Conservation (phyloP, 2,797 vertebrate genomes). For the Diceros bicornis region DNA sequence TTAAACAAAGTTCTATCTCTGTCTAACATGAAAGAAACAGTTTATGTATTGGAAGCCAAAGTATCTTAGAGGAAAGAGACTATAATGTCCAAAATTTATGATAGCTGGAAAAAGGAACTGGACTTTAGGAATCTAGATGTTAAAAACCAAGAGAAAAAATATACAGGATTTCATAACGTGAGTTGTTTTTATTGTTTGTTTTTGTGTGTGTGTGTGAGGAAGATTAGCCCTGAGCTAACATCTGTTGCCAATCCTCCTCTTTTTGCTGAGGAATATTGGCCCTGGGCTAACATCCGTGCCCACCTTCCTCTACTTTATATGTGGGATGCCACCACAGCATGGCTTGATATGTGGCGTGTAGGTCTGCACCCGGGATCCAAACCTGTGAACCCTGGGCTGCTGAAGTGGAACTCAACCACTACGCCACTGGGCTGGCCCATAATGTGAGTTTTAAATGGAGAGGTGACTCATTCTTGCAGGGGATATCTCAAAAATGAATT, state of each 20-base stretch:
- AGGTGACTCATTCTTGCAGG: not conserved
- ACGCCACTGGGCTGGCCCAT: no score
- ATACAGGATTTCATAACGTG: not conserved
- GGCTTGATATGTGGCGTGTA: no score
- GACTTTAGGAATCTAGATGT: not conserved
- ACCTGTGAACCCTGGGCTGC: no score
- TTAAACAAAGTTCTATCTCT: not conserved
- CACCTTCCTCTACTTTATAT: no score
- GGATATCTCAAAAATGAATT: not conserved
- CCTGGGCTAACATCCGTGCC: no score
- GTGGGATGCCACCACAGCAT: no score
- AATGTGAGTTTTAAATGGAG: not conserved
- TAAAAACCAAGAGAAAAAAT: not conserved
- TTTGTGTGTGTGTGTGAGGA: no score
- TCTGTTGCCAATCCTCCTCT: no score
- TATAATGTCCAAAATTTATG: not conserved
- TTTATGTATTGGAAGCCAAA: not conserved
- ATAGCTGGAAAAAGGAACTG: not conserved
- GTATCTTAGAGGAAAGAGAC: not conserved
- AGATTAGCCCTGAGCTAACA: no score
- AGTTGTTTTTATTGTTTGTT: not conserved
- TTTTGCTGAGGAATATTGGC: no score
- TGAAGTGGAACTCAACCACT: no score
- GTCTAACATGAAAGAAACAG: not conserved
- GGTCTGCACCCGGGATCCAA: no score